These are phyloP conservation scores for Mormyrus hasselquistii DNA, from an alignment of 2,797 vertebrate genomes.

Conservation along the genomic window DNA sequence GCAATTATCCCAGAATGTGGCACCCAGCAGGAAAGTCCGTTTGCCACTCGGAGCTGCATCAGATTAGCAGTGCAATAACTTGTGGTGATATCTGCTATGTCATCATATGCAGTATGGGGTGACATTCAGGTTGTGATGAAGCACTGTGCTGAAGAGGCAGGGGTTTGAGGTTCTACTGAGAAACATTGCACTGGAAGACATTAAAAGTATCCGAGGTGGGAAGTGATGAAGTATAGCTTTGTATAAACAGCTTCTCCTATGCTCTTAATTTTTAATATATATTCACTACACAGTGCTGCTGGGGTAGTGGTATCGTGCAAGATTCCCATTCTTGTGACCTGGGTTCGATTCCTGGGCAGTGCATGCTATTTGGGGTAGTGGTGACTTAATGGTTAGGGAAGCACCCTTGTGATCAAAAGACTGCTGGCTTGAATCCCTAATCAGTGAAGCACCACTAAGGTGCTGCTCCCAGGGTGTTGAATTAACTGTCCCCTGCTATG, in stretches of 20 bases:
- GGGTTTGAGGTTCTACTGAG: neutral
- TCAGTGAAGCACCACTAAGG: neutral
- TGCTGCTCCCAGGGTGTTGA: neutral
- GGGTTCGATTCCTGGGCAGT: neutral
- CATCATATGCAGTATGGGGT: neutral
- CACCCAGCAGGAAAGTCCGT: neutral
- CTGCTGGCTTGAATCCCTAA: neutral
- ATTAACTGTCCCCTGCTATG: neutral
- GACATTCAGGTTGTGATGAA: neutral
- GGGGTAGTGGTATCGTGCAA: neutral
- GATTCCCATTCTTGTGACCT: neutral
- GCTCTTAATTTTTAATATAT: neutral
- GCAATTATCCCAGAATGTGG: neutral
- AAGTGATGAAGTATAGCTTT: neutral
- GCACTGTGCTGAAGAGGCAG: neutral
- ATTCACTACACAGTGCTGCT: neutral
- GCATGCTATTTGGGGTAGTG: neutral
- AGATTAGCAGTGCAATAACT: neutral
- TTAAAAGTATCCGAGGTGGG: neutral
- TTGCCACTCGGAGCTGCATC: neutral
- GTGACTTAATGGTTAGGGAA: neutral
- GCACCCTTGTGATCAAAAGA: neutral
- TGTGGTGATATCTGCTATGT: neutral
- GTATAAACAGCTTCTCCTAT: neutral
- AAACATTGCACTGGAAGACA: neutral